Base-by-base conservation (phyloP, 2,113 vertebrate genomes). In the Chloropsis cyanopogon region DNA sequence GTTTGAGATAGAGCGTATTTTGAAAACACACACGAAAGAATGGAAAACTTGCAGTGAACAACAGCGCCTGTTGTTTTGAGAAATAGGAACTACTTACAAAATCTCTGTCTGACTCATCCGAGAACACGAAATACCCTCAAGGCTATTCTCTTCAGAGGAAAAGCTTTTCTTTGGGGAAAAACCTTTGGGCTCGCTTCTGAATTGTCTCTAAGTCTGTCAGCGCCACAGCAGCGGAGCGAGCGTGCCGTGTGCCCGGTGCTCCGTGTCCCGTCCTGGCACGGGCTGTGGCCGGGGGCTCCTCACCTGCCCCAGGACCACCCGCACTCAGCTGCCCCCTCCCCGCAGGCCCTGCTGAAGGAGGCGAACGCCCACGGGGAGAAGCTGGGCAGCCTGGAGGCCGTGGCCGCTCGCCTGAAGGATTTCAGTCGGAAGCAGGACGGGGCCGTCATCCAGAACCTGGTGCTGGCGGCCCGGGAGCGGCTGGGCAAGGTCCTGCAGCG, bases 311-410 rank as follows among this genome's bases (percentile, higher is more conserved):
- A 4, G n/a, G 57, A 31, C 49, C 49, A 19, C 18, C 57, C n/a
- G 4, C n/a, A 4, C 49, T 12, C 29, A 47, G 10, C 65, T 22
- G 10, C 35, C 33, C 26, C 14, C 4, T 77, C 26, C 42, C 44
- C 25, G 10, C 94, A 99, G 99, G 91, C 94, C 4, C 96, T 99
- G 75, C 9, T 81, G 80, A 88, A 91, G 69, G 94, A 95, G 59
- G 88, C 80, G 0, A 81, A 37, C 0, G 75, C 88, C 20, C 83
- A 70, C 3, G 88, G 75, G 20, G 94, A 95, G 44, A 37, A 85
- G 88, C 83, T 95, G 16, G 39, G 37, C 2, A 8, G 83, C 9
- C 49, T 95, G 84, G 94, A 95, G 80, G 75, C 83, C 0, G 42
- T 84, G 7, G 94, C 88, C 0, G 11, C 75, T 0, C 91, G 91